Base-by-base conservation (phyloP, 1,140 invertebrate genomes). In the Euwallacea similis region DNA sequence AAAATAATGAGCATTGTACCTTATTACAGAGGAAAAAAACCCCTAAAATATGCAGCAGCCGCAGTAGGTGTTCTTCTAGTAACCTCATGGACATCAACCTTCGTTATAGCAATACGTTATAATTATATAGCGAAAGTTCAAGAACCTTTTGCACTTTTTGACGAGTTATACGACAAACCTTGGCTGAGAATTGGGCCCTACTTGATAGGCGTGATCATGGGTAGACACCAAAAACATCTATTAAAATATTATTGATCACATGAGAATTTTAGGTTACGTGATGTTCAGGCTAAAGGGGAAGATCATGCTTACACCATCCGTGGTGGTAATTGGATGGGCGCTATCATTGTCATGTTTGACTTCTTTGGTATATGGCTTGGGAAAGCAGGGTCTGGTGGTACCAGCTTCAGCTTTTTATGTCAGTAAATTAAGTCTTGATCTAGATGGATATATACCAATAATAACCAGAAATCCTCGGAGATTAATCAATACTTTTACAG, bases 111-210 rank as follows among this genome's bases (percentile, higher is more conserved):
- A 0, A 87, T 91, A 73, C 86, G 87, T 77, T 87, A 91, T 80
- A 85, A 91, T 73, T 93, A 93, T 76, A 84, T 88, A 43, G 91
- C 91, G 16, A 88, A 90, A 81, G 91, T 93, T 47, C 87, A 93
- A 76, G 88, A 93, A 76, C 92, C 92, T 7, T 93, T 94, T 73
- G 90, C 91, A 66, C 86, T 92, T 68, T 93, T 94, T 79, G 91
- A 93, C 77, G 87, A 91, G 68, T 82, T 94, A 15, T 94, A 94
- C 78, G 91, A 93, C 80, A 93, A 93, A 77, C 92, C 92, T 2
- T 94, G 91, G 92, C 87, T 92, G 11, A 84, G 92, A 76, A 87
- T 93, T 7, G 92, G 91, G 7, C 89, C 91, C 7, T 94, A 93
- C 80, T 86, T 93, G 67, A 84, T 93, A 41, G 92, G 92, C 64